Percentiles rank a stretch among this genome's conserved stretches.
These are phyloP conservation scores for Sebastes baramenuke DNA, from an alignment of 2,797 vertebrate genomes.

Conservation along the genomic window DNA sequence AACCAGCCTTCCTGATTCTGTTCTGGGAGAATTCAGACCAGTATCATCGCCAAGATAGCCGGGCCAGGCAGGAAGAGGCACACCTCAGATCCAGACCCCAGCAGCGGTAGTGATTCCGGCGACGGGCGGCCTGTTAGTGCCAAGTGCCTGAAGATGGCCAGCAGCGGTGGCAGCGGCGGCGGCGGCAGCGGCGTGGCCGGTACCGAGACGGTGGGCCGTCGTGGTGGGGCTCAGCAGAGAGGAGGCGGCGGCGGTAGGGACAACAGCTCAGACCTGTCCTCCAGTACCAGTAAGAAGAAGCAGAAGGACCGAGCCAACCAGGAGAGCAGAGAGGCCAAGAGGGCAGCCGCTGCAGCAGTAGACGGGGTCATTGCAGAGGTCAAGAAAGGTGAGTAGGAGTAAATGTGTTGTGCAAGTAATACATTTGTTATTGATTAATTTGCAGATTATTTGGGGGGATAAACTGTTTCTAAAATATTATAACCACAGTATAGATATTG, in stretches of 20 bases:
- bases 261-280: slow-evolving; percentile 78
- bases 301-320: slow-evolving; percentile 97
- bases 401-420: background rate
- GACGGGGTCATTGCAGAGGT: slow-evolving; percentile 70
- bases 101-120: slow-evolving; percentile 88
- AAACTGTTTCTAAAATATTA: background rate
- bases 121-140: slow-evolving; percentile 90
- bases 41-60: slow-evolving; percentile 99
- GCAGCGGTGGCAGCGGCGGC: slow-evolving; percentile 62
- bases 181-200: slow-evolving; percentile 61
- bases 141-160: slow-evolving; percentile 98
- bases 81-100: slow-evolving; percentile 97
- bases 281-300: slow-evolving; percentile 92
- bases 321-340: slow-evolving; percentile 94
- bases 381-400: slow-evolving; percentile 83
- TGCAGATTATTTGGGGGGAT: background rate
- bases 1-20: slow-evolving; percentile 86
- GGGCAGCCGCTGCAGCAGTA: slow-evolving; percentile 51
- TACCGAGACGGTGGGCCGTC: slow-evolving; percentile 48
- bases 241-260: slow-evolving; percentile 80
- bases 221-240: slow-evolving; percentile 75
- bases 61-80: slow-evolving; percentile 97
- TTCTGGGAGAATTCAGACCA: slow-evolving; percentile 88
- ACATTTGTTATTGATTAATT: background rate
- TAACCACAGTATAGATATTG: background rate